Conservation (phyloP, 2,888 invertebrate genomes). For the Stegophylla sp. region DNA sequence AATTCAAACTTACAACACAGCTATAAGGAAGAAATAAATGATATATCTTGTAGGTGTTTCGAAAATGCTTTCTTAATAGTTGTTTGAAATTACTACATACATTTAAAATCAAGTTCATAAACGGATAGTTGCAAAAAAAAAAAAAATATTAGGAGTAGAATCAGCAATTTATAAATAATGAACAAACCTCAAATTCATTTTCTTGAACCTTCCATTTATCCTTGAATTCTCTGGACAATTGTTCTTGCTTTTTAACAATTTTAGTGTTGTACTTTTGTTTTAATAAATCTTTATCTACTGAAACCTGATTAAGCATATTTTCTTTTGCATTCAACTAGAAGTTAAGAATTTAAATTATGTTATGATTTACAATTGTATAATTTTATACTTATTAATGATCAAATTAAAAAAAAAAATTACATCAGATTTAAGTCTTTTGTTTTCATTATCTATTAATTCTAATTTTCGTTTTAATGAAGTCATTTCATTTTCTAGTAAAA, state of each 20-base stretch:
- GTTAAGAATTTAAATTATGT: not conserved
- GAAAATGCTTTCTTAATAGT: no score
- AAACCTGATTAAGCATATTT: conserved; percentile 60
- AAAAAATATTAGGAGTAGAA: no score
- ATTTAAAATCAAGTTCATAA: no score
- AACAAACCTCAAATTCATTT: conserved; percentile 60
- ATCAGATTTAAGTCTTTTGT: conserved; percentile 61
- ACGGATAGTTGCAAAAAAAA: no score
- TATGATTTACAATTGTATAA: not conserved
- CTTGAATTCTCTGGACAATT: conserved; percentile 75
- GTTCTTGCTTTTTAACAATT: conserved; percentile 78
- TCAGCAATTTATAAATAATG: not conserved
- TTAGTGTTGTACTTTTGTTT: conserved; percentile 66
- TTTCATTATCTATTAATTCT: conserved; percentile 60
- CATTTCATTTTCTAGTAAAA: conserved; percentile 57
- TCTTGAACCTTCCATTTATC: conserved; percentile 66
- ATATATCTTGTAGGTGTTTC: no score
- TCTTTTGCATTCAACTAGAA: conserved; percentile 61
- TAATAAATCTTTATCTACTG: conserved; percentile 67
- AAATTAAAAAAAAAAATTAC: conserved; percentile 57
- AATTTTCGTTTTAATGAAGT: conserved; percentile 61
- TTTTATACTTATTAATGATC: not conserved
- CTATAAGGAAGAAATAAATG: no score
- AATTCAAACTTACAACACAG: no score
- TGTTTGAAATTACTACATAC: no score